Base-by-base conservation (phyloP, 2,888 invertebrate species). In the Eulithis prunata region DNA sequence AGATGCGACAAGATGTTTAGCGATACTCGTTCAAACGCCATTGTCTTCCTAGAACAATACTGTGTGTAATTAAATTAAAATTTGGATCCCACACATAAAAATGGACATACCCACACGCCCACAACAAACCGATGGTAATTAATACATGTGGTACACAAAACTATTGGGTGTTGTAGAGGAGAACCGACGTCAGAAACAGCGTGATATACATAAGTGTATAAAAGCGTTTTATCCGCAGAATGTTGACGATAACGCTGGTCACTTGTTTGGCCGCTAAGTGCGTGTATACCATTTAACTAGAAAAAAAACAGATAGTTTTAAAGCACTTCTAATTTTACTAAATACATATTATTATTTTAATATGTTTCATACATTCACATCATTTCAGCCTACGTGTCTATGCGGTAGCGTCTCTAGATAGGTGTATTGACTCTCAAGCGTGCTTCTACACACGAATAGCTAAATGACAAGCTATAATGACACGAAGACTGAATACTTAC, bases 1-100 rank as follows among this genome's bases (percentile, higher is more conserved):
- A 67, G 51, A 56, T 64, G 62, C 64, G 69, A 70, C 68, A 62
- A 71, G 66, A 75, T 67, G 72, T 72, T 70, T 73, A 49, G 21
- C 49, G 49, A 49, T 49, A 49, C 21, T 75, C 68, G 74, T 55
- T 13, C 21, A 32, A 32, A 79, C 74, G 71, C 78, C 77, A 82
- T 85, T 85, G 84, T 84, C 78, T 79, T 72, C 61, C 61, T 66
- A 57, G 75, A 79, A 88, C 87, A 88, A 87, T 85, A 76, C 80
- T 59, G 62, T 68, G 78, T 83, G 78, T 83, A 82, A 86, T 86
- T 84, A 80, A 86, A 83, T 86, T 82, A 80, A 61, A 78, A 71
- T 78, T 80, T 55, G 57, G 70, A 66, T 76, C 67, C 67, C 65
- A 71, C 61, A 70, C 64, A 75, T 76, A 74, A 79, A 75, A 75